Evolutionary conservation across 1,140 invertebrate species (phyloP).

Genomic region (Zaprionus davidi): DNA sequence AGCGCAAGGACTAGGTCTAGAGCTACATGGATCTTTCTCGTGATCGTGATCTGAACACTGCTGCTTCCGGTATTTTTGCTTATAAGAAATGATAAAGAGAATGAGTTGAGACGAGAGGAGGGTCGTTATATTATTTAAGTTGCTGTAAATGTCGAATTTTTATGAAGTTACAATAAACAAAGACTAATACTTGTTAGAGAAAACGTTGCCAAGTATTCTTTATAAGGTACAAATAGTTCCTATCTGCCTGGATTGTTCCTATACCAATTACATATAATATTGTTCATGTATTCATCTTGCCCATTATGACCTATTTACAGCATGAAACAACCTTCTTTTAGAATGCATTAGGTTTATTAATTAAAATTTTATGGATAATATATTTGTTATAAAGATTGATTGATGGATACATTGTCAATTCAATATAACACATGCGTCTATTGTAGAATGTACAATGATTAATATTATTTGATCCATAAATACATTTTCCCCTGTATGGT

Average conservation of each 20-base stretch:
- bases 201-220: background rate
- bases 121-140: slow-evolving; percentile 43
- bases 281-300: no score
- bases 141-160: slow-evolving; percentile 48
- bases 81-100: slow-evolving; percentile 56
- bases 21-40: background rate
- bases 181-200: slow-evolving; percentile 16
- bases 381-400: background rate
- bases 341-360: background rate
- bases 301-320: no score
- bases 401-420: background rate
- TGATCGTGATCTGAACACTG: slow-evolving; percentile 22
- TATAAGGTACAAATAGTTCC: no score
- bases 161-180: slow-evolving; percentile 41
- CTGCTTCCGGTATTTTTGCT: slow-evolving; percentile 63
- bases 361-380: background rate
- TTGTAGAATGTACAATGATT: background rate
- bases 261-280: no score
- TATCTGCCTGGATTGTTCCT: no score
- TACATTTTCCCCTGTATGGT: slow-evolving; percentile 98
- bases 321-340: background rate
- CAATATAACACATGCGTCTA: background rate
- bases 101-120: slow-evolving; percentile 21
- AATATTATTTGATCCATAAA: slow-evolving; percentile 85
- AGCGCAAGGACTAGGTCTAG: slow-evolving; percentile 66